Evolutionary conservation across 2,113 vertebrate genomes (phyloP), one percentile per base, ranked within the genome.

Genomic region (Bubalus kerabau): DNA sequence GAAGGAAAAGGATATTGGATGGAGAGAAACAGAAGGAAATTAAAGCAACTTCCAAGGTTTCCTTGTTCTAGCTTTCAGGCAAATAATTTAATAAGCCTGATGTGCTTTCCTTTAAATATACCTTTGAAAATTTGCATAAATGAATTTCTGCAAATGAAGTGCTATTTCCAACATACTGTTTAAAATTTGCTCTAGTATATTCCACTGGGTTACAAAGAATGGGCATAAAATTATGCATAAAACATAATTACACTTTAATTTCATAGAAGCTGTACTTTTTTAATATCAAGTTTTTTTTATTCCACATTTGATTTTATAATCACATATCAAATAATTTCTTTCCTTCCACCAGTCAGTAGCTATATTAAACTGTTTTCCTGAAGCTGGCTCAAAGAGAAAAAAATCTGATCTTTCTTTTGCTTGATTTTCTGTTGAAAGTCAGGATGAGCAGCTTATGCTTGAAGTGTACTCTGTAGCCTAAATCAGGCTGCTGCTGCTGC

Each of bases 51-150:
- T 90, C 30, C 52, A 92, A 57, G 50, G 28, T 96, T 91, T 89
- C 91, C 89, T 93, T 94, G 54, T 89, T 67, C 28, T 94, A 93
- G 32, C 9, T 91, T 24, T 90, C 81, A 81, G 96, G 48, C 88
- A 93, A 91, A 84, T 93, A 67, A 89, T 90, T 94, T 91, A 97
- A 92, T 94, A 85, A 98, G n/a, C 19, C 36, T 30, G 48, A 36
- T 59, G 3, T 60, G 48, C n/a, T 94, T 92, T 92, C 40, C 60
- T 95, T 97, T 90, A 86, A 98, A 78, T 46, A 85, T 46, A 91
- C 74, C 88, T 96, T 94, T 88, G 64, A 96, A 91, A 95, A 91
- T 95, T 94, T 97, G 54, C 56, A 71, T 96, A 92, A 80, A 78
- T 91, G 54, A 82, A 43, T 92, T 92, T 97, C 60, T 95, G 88